Conservation (phyloP, 1,140 invertebrate genomes). For the Alviniconcha marisindica region DNA sequence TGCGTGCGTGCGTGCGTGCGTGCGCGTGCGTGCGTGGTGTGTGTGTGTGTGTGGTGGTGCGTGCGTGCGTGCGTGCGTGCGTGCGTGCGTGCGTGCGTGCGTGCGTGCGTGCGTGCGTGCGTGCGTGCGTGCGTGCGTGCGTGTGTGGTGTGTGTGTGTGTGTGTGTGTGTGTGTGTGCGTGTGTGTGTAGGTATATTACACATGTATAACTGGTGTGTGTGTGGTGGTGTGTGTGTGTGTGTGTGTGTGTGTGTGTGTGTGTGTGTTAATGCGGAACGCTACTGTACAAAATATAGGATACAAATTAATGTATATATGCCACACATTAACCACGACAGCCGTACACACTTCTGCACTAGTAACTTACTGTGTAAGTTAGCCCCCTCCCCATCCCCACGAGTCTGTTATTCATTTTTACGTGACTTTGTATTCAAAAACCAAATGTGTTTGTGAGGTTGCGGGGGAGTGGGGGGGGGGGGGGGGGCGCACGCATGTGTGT, state of each 20-base stretch:
- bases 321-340: too few relatives aligned
- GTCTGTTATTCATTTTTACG: not conserved
- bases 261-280: not conserved
- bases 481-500: too few relatives aligned
- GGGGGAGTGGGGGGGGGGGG: too few relatives aligned
- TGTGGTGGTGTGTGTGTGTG: not conserved
- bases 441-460: not conserved
- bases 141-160: not conserved
- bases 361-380: too few relatives aligned
- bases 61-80: not conserved
- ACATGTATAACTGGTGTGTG: not conserved
- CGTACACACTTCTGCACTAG: too few relatives aligned
- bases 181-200: not conserved
- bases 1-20: slow-evolving; percentile 14
- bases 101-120: not conserved
- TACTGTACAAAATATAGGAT: too few relatives aligned
- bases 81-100: not conserved
- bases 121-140: not conserved
- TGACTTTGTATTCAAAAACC: not conserved
- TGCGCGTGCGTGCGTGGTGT: not conserved
- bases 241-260: not conserved
- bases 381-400: too few relatives aligned
- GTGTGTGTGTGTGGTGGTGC: not conserved
- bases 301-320: too few relatives aligned
- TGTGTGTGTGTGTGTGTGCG: not conserved